Percentiles rank a stretch among this genome's conserved stretches.
Evolutionary conservation across 2,797 vertebrate genomes (phyloP).

Genomic region (Sternotherus odoratus): DNA sequence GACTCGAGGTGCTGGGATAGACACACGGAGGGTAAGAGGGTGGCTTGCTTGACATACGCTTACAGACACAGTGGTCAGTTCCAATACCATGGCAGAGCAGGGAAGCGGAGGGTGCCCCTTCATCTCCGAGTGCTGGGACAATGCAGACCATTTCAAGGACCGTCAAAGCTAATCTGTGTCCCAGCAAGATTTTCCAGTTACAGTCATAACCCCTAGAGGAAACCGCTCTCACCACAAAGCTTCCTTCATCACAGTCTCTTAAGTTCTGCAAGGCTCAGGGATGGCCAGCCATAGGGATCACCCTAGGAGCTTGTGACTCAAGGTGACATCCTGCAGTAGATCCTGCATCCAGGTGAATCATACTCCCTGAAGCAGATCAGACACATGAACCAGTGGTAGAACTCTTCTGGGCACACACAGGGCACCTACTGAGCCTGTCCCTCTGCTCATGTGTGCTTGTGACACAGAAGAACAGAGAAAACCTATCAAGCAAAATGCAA

Average conservation of each 20-base stretch:
- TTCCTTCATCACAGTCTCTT: not conserved
- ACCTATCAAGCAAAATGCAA: not conserved
- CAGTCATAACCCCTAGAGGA: not conserved
- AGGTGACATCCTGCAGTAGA: not conserved
- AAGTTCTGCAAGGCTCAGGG: not conserved
- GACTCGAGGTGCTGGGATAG: not conserved
- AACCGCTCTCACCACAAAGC: not conserved
- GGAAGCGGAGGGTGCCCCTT: no score
- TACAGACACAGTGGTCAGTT: not conserved
- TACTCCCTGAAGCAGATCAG: not conserved
- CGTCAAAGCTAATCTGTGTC: accelerated
- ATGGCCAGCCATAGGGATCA: not conserved
- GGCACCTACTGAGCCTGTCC: not conserved
- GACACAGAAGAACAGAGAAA: not conserved
- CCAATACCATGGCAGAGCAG: accelerated
- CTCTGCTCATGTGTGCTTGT: not conserved
- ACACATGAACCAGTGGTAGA: not conserved
- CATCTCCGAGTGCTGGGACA: accelerated
- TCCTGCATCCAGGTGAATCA: not conserved
- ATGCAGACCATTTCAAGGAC: not conserved
- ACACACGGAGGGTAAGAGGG: accelerated
- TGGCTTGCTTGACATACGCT: not conserved
- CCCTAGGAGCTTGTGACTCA: not conserved
- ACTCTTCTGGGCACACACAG: not conserved
- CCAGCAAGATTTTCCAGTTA: not conserved